A percentile compares a stretch with the other conserved stretches of the same genome.
Evolutionary conservation across 2,113 vertebrate species (phyloP).

Genomic region (Spea bombifrons): DNA sequence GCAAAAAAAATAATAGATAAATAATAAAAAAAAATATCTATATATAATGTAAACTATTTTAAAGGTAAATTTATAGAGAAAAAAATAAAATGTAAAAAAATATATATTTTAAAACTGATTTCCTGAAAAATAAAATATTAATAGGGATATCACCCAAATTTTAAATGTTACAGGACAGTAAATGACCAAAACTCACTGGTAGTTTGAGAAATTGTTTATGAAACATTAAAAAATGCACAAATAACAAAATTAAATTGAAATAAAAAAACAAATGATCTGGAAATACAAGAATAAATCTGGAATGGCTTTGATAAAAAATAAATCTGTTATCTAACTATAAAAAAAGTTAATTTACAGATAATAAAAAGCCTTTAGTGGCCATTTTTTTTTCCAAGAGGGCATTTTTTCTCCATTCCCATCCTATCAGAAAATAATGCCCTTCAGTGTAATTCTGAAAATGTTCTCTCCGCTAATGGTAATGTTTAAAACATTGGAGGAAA

Average conservation of each 20-base stretch:
- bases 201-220: no score
- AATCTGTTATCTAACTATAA: conserved; percentile 11
- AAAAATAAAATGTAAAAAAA: no score
- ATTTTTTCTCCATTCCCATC: not conserved
- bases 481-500: conserved; percentile 27
- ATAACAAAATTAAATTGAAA: not conserved
- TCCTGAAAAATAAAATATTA: no score
- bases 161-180: no score
- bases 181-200: no score
- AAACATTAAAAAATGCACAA: not conserved
- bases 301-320: not conserved
- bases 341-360: conserved; percentile 22
- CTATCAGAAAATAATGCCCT: not conserved
- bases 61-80: no score
- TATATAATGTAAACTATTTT: no score
- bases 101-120: no score
- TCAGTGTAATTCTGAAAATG: not conserved
- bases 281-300: not conserved
- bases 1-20: no score
- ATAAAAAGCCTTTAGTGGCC: not conserved
- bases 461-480: conserved; percentile 36
- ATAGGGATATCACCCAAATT: no score
- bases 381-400: not conserved
- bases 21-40: no score
- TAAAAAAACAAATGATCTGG: not conserved